Evolutionary conservation across 92 coral and sea anemone genomes (phyloP), one percentile per base, ranked within the genome.

Genomic region (Palythoa heliodiscus): DNA sequence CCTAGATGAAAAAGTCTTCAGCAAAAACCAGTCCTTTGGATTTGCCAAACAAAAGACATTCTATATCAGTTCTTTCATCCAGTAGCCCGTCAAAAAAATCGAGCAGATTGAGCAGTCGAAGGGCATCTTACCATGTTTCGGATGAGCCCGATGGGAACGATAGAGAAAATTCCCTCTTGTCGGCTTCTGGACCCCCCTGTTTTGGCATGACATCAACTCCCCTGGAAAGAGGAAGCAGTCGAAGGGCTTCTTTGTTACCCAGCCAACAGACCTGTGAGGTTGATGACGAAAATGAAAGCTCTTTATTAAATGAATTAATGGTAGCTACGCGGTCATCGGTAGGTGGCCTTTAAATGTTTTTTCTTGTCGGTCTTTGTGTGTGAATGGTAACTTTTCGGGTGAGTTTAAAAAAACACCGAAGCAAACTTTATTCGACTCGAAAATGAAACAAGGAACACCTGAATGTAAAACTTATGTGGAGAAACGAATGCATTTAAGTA

Each of bases 181-280:
- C 25, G 5, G 87, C 95, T 3, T 47, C 78, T 54, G 87, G 90
- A 43, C 75, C 86, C 2, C 77, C 83, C 8, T 29, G 47, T 53
- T 73, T 81, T 43, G 40, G 57, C 24, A 0, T 85, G 40, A 71
- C 89, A 47, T 71, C 89, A 20, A 29, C 84, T 52, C 89, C 89
- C 40, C 68, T 54, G 77, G 84, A 66, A 24, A 66, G 47, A 29
- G 73, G 89, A 14, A 73, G 60, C 54, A 74, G 87, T 58, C 87
- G 89, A 63, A 83, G 98, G 64, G 76, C 69, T 11, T 93, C 97
- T 24, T 75, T 91, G 71, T 89, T 94, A 16, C 98, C 98, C 5
- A 38, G 78, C 52, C 95, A 94, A 76, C 95, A 94, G 75, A 90
- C 89, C 78, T 93, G 95, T 67, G 98, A 94, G 74, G 92, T 92